phyloP scores from a whole-genome alignment of 2,797 vertebrate genomes.

The Phrynocephalus forsythii region DNA sequence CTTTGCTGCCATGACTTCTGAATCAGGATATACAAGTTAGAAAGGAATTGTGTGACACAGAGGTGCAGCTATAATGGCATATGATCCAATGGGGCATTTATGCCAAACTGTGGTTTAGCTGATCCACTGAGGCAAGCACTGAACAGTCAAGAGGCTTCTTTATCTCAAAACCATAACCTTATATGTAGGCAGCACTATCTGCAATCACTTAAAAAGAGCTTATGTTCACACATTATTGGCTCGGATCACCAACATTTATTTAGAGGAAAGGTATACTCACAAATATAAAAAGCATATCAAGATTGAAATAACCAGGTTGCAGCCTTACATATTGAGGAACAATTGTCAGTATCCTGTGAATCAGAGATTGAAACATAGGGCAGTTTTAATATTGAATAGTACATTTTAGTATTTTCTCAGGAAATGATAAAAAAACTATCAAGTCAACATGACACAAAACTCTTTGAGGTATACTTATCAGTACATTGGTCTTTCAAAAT shows the following conservation, averaged over 20 bases:
- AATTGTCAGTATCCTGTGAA: neutral
- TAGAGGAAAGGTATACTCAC: neutral
- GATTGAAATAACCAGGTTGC: neutral
- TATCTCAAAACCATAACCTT: neutral
- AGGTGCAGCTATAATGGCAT: too few relatives aligned
- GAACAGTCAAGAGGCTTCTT: neutral
- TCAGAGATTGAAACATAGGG: neutral
- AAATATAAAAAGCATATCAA: neutral
- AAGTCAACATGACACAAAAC: neutral
- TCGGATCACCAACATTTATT: neutral
- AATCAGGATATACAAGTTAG: slow-evolving; percentile 1
- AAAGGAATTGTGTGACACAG: neutral
- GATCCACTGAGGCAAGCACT: neutral
- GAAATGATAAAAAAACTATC: neutral
- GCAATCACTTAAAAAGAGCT: neutral
- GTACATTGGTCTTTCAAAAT: neutral
- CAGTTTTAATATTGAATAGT: neutral
- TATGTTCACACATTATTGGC: neutral
- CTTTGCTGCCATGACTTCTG: neutral
- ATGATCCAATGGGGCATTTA: neutral
- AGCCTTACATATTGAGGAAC: neutral
- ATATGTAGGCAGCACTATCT: neutral
- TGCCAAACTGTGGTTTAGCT: neutral
- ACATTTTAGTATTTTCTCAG: neutral
- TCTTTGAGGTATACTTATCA: neutral